Evolutionary conservation across 1,140 invertebrate genomes (phyloP).

Genomic region (Xylocopa sonorina): DNA sequence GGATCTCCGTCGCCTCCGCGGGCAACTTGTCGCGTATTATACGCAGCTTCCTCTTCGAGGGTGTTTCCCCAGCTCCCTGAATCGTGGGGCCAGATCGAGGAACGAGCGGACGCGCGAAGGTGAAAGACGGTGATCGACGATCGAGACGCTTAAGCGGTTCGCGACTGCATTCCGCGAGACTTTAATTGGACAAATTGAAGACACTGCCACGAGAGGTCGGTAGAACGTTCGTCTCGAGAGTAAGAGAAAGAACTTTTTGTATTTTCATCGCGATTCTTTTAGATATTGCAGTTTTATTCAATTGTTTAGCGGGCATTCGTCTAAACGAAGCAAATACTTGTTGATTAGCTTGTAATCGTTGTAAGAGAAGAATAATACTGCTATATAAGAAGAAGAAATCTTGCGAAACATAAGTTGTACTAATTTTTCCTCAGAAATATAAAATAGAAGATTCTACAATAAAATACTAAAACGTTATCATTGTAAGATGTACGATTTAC

Average conservation of each 20-base stretch:
- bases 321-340: not conserved
- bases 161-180: slow-evolving; percentile 1
- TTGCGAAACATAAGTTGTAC: too few species aligned
- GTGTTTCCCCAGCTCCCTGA: not conserved
- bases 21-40: slow-evolving; percentile 16
- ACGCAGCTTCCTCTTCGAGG: not conserved
- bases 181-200: slow-evolving; percentile 23
- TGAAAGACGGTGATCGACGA: not conserved
- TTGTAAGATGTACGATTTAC: not conserved
- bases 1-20: slow-evolving; percentile 19
- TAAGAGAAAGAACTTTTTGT: slow-evolving; percentile 1
- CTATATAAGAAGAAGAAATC: not conserved
- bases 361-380: not conserved
- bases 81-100: slow-evolving; percentile 10
- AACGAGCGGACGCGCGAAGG: not conserved
- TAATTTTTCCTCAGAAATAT: too few species aligned
- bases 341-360: too few species aligned
- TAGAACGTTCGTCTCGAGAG: not conserved
- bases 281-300: not conserved
- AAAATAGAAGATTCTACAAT: too few species aligned
- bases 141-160: slow-evolving; percentile 33
- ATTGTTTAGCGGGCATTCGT: not conserved
- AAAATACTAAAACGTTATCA: not conserved
- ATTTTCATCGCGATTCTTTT: not conserved
- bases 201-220: not conserved